Conservation (phyloP, 2,113 vertebrate genomes). For the Lophochroa leadbeateri region DNA sequence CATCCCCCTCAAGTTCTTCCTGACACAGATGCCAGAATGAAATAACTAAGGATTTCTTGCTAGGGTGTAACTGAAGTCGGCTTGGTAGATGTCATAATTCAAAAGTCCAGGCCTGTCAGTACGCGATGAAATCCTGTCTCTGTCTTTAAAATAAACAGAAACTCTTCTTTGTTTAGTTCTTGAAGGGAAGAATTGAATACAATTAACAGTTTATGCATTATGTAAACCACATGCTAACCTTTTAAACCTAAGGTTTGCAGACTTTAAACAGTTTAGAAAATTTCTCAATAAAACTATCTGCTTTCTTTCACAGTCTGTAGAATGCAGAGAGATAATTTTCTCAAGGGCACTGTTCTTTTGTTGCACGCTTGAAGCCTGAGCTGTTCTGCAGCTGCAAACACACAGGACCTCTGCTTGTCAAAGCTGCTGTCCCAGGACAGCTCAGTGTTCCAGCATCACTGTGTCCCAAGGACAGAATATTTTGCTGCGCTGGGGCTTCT, state of each 20-base stretch:
- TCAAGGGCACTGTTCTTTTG: background rate
- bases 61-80: background rate
- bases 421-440: rapidly evolving
- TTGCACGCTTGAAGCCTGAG: background rate
- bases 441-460: background rate
- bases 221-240: conserved; percentile 27
- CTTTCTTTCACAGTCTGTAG: background rate
- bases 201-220: conserved; percentile 36
- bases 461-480: too few relatives aligned
- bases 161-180: conserved; percentile 3
- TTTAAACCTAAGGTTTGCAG: conserved; percentile 12
- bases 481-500: background rate
- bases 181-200: background rate
- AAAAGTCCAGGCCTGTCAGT: background rate
- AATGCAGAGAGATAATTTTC: background rate
- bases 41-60: background rate
- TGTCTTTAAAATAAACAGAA: conserved; percentile 54
- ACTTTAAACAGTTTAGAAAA: conserved; percentile 31
- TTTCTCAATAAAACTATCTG: background rate
- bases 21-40: background rate
- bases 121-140: background rate
- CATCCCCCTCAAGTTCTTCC: background rate
- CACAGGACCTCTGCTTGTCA: background rate
- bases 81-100: background rate
- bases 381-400: background rate